Base-by-base conservation (phyloP, 2,797 vertebrate genomes). In the Pitangus sulphuratus region DNA sequence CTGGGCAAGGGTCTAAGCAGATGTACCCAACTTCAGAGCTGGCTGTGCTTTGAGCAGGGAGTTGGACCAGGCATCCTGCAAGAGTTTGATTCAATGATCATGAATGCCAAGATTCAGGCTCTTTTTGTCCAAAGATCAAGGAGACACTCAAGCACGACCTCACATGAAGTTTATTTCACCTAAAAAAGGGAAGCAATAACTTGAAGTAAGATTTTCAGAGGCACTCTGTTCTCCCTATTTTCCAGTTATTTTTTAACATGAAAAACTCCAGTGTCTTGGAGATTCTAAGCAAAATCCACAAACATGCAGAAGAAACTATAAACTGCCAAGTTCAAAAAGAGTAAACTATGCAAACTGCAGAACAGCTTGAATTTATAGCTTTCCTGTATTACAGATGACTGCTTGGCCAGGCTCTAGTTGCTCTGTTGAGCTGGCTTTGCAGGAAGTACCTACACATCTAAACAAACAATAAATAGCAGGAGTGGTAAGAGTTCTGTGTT, bases 351-450 rank as follows among this genome's bases (percentile, higher is more conserved):
- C 57, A 68, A 84, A 72, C 48, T 66, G 61, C 37, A 90, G 72
- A 95, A 90, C 64, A 60, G 48, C 87, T 91, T 95, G 90, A 89
- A 76, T 86, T 95, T 86, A 72, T 56, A 69, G n/a, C 42, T 70
- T 87, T 92, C 64, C 50, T 82, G 44, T 20, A 39, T 62, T 75
- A 62, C 48, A 89, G 61, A 75, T 70, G 35, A 66, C 68, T 65
- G 14, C 16, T 11, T 12, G 3, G 76, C 58, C 42, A 82, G 81
- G 45, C 45, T 82, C 39, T 69, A 50, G 42, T 31, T 57, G 71
- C 30, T 87, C 42, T 82, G 37, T 64, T 47, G 54, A 93, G 47
- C 68, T 54, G 84, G 48, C 72, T 87, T 90, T 28, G 44, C 64
- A 93, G 78, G 76, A 81, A 95, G 71, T 76, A 83, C 58, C 79